Percentiles rank a stretch among this genome's conserved stretches.
Conservation (phyloP, 1,140 invertebrate genomes). For the Eubasilissa regina region DNA sequence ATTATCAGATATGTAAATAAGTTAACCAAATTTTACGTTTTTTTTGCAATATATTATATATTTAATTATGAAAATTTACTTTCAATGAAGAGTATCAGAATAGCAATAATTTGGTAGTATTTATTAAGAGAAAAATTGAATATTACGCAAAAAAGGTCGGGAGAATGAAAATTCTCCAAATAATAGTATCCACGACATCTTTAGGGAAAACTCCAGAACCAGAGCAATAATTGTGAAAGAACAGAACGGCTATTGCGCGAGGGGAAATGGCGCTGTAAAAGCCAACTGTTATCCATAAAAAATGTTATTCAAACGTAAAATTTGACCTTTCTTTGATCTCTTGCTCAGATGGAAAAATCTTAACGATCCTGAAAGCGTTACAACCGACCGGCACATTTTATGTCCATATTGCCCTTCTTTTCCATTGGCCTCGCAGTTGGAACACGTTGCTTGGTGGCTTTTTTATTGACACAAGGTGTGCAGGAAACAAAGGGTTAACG, state of each 20-base stretch:
- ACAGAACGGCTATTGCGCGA: constrained; percentile 45
- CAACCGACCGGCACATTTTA: constrained; percentile 43
- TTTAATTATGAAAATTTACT: no score
- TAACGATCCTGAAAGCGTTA: constrained; percentile 49
- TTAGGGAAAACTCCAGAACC: constrained; percentile 44
- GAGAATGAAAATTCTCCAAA: constrained; percentile 9
- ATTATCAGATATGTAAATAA: no score
- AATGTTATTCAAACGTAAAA: constrained; percentile 53
- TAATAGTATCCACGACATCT: constrained; percentile 40
- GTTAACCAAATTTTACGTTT: no score
- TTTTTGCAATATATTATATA: no score
- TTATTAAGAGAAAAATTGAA: constrained; percentile 39
- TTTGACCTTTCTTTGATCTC: constrained; percentile 53
- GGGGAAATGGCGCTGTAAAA: constrained; percentile 52
- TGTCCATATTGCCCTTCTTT: constrained; percentile 36
- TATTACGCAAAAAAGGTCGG: constrained; percentile 29
- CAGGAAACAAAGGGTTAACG: not conserved
- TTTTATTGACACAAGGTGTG: constrained; percentile 16
- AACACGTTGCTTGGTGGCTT: not conserved
- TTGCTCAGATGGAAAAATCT: constrained; percentile 42
- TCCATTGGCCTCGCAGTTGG: not conserved
- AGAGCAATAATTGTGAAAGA: constrained; percentile 52
- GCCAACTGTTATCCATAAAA: constrained; percentile 53
- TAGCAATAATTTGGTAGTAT: constrained; percentile 6
- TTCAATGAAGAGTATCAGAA: no score